Conservation (phyloP, 2,113 vertebrate genomes). For the Grallaria varia region DNA sequence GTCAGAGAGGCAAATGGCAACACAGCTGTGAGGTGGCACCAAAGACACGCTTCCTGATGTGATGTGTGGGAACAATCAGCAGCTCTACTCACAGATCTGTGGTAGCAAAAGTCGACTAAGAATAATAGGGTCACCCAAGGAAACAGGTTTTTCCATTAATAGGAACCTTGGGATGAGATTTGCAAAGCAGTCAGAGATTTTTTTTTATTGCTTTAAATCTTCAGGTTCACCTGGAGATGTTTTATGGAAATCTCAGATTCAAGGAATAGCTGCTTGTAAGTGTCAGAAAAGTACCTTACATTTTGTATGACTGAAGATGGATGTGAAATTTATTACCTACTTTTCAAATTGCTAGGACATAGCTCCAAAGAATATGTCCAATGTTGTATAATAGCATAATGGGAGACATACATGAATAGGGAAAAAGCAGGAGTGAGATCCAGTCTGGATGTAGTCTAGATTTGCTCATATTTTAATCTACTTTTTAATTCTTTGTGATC, state of each 20-base stretch:
- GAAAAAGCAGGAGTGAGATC: neutral
- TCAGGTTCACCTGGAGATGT: neutral
- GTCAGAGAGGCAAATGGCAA: neutral
- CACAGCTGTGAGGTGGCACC: neutral
- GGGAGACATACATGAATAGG: neutral
- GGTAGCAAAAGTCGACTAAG: neutral
- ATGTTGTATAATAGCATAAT: accelerated
- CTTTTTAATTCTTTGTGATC: neutral
- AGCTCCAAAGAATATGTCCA: neutral
- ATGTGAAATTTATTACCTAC: neutral
- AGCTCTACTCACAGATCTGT: neutral
- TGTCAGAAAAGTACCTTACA: neutral
- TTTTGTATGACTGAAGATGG: neutral
- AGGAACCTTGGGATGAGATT: neutral
- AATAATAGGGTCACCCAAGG: neutral
- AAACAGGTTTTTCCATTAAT: neutral
- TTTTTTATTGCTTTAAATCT: neutral
- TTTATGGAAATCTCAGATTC: neutral
- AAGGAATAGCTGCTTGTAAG: neutral
- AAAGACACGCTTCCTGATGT: neutral
- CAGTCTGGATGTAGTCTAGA: neutral
- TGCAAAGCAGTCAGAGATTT: neutral
- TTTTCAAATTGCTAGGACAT: neutral
- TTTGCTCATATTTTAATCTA: neutral
- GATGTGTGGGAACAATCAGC: neutral